These are phyloP conservation scores for Phenganax marumi DNA, from an alignment of 92 coral and sea anemone genomes.

Conservation along the genomic window DNA sequence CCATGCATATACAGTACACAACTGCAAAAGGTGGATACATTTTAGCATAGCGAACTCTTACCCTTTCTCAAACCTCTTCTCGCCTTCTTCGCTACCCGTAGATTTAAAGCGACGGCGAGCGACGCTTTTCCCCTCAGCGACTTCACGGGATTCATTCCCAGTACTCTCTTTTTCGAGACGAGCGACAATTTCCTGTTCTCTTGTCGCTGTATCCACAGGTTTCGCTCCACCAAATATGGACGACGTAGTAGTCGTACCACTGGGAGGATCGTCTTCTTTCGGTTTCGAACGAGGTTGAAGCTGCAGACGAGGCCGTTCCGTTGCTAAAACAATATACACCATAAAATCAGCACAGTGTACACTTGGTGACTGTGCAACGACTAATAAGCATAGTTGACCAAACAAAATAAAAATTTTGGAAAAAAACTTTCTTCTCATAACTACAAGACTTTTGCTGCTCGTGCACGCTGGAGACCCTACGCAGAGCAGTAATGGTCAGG, in stretches of 20 bases:
- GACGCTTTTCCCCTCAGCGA: slow-evolving; percentile 20
- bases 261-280: slow-evolving; percentile 29
- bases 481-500: no score
- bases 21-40: background rate
- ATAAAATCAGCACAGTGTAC: background rate
- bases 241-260: slow-evolving; percentile 33
- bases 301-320: slow-evolving; percentile 79
- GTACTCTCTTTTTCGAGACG: slow-evolving; percentile 79
- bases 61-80: slow-evolving; percentile 38
- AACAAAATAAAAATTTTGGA: no score
- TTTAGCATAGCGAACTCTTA: background rate
- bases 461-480: no score
- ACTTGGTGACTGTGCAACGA: no score
- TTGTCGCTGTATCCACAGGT: slow-evolving; percentile 93
- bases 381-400: no score
- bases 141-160: slow-evolving; percentile 60
- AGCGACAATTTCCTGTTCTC: slow-evolving; percentile 91
- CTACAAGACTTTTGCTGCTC: no score
- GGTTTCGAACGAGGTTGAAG: slow-evolving; percentile 85
- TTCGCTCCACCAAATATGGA: slow-evolving; percentile 95
- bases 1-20: background rate
- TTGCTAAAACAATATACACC: slow-evolving; percentile 49
- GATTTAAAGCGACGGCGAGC: slow-evolving; percentile 41
- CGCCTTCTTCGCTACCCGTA: slow-evolving; percentile 32
- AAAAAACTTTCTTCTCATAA: no score